These are phyloP conservation scores for Rhagophthalmus giganteus DNA, from an alignment of 2,888 invertebrate species.

Conservation along the genomic window DNA sequence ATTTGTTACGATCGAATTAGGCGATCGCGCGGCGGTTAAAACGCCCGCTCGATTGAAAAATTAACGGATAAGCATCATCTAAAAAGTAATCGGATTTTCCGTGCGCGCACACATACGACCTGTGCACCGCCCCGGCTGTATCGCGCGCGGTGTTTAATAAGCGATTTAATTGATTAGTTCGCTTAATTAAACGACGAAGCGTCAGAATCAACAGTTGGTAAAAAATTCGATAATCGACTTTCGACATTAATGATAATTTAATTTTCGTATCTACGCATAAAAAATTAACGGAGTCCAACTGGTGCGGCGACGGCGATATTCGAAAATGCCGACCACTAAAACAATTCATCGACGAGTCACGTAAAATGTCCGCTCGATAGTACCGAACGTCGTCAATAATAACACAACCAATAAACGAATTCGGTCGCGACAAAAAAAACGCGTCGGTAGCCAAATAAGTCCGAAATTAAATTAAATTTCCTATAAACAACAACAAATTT, in stretches of 20 bases:
- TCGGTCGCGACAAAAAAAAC: no score
- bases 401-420: not conserved
- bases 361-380: no score
- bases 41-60: constrained; percentile 4
- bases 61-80: constrained; percentile 15
- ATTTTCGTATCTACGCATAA: constrained; percentile 4
- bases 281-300: not conserved
- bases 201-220: constrained; percentile 23
- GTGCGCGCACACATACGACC: constrained; percentile 4
- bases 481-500: not conserved
- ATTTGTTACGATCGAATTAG: no score
- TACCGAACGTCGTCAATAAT: no score
- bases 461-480: not conserved
- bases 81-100: constrained; percentile 21
- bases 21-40: no score
- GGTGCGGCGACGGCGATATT: not conserved
- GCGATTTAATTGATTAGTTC: constrained; percentile 35
- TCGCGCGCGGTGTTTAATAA: constrained; percentile 31
- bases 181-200: constrained; percentile 32
- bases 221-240: constrained; percentile 25
- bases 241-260: constrained; percentile 21
- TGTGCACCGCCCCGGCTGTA: constrained; percentile 9
- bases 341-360: no score
- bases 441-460: not conserved
- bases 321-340: no score